Conservation (phyloP, 1,140 invertebrate genomes). For the Ganaspis sp. region DNA sequence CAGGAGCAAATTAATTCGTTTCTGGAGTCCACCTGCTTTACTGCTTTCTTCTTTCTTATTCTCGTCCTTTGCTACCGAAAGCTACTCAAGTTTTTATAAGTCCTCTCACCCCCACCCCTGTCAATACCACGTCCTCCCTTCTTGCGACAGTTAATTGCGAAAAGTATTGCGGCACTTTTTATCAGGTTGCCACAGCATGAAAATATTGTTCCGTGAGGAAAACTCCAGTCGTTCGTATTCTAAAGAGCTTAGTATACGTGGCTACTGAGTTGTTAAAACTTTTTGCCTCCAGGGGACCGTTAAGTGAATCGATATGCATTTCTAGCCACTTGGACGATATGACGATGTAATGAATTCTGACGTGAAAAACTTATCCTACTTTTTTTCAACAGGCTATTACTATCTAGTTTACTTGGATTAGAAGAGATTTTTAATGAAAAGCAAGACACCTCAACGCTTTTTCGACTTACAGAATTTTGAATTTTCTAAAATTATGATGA, state of each 20-base stretch:
- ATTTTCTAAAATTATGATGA: no score
- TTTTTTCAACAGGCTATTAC: background rate
- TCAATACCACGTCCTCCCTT: slow-evolving; percentile 44
- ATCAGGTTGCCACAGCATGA: slow-evolving; percentile 62
- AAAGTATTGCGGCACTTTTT: slow-evolving; percentile 67
- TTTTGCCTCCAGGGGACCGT: slow-evolving; percentile 47
- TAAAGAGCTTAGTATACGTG: slow-evolving; percentile 60
- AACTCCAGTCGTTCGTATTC: slow-evolving; percentile 55
- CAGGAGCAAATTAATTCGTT: slow-evolving; percentile 59
- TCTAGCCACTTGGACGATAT: background rate
- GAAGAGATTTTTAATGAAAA: background rate
- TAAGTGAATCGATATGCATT: slow-evolving; percentile 58
- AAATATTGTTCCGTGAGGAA: slow-evolving; percentile 62
- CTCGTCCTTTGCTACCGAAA: slow-evolving; percentile 43
- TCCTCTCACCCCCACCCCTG: slow-evolving; percentile 18
- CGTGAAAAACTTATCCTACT: background rate
- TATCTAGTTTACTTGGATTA: background rate
- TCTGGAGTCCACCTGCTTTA: slow-evolving; percentile 38
- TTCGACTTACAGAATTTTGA: no score
- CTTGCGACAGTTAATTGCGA: slow-evolving; percentile 65
- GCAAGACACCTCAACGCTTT: no score
- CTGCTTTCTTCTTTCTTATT: slow-evolving; percentile 44
- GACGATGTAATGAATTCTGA: slow-evolving; percentile 8
- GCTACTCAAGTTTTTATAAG: slow-evolving; percentile 60
- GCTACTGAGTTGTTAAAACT: slow-evolving; percentile 49